Percentiles rank a stretch among this genome's conserved stretches.
Evolutionary conservation across 2,888 invertebrate species (phyloP).

Genomic region (Zonitis immaculata): DNA sequence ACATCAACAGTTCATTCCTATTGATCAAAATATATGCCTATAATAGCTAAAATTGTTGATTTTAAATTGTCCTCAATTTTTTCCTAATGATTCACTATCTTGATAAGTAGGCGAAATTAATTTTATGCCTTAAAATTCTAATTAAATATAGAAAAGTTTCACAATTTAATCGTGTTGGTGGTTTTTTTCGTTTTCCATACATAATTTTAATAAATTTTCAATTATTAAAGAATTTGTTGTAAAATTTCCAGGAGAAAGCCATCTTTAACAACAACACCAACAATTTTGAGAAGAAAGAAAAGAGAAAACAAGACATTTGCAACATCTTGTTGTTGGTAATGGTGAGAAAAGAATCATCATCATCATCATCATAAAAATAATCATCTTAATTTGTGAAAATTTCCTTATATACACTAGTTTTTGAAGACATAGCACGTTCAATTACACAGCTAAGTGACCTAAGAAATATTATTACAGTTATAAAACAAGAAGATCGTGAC

Average conservation of each 20-base stretch:
- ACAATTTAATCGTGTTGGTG: neutral
- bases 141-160: neutral
- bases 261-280: neutral
- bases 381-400: conserved; percentile 3
- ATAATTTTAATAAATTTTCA: neutral
- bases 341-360: conserved; percentile 13
- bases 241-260: conserved; percentile 17
- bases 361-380: too few species aligned
- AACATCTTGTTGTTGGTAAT: conserved; percentile 1
- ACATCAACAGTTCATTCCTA: neutral
- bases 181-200: too few species aligned
- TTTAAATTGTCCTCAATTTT: neutral
- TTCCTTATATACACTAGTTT: neutral
- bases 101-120: neutral
- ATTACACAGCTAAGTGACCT: conserved; percentile 1
- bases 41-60: too few species aligned
- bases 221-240: neutral
- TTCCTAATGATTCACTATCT: neutral
- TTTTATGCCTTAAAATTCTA: neutral
- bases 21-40: neutral
- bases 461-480: neutral
- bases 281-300: too few species aligned
- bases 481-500: conserved; percentile 7
- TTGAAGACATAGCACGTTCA: neutral
- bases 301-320: neutral